Conservation (phyloP, 1,140 invertebrate species). For the Sycophila sp. region DNA sequence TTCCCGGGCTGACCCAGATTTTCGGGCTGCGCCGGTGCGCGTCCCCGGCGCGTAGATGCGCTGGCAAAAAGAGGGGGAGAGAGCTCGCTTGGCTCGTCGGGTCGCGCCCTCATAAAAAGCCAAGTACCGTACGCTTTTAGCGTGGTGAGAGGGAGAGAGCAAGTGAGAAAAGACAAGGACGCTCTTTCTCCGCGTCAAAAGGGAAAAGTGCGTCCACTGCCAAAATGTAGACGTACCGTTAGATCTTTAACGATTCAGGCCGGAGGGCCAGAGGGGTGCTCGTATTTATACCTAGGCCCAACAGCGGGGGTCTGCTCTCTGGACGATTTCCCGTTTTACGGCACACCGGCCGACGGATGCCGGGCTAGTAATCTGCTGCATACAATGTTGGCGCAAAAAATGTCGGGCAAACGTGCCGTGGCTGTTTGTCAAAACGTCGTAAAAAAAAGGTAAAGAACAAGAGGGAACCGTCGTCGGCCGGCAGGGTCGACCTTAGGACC, state of each 20-base stretch:
- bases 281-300: conserved; percentile 8
- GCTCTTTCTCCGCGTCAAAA: background rate
- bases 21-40: background rate
- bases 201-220: background rate
- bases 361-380: background rate
- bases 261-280: background rate
- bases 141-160: background rate
- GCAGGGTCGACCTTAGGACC: too few relatives aligned
- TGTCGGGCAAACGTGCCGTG: background rate
- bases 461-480: too few relatives aligned
- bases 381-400: background rate
- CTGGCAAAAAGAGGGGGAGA: background rate
- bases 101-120: conserved; percentile 36
- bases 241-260: background rate
- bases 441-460: background rate
- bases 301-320: conserved; percentile 2
- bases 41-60: background rate
- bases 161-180: conserved; percentile 2
- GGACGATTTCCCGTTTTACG: conserved; percentile 12
- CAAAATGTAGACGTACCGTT: conserved; percentile 21
- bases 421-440: background rate
- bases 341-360: background rate
- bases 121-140: conserved; percentile 39
- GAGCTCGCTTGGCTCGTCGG: background rate
- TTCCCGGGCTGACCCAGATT: conserved; percentile 24